Evolutionary conservation across 2,113 vertebrate genomes (phyloP), one percentile per base, ranked within the genome.

Genomic region (Sula dactylatra): DNA sequence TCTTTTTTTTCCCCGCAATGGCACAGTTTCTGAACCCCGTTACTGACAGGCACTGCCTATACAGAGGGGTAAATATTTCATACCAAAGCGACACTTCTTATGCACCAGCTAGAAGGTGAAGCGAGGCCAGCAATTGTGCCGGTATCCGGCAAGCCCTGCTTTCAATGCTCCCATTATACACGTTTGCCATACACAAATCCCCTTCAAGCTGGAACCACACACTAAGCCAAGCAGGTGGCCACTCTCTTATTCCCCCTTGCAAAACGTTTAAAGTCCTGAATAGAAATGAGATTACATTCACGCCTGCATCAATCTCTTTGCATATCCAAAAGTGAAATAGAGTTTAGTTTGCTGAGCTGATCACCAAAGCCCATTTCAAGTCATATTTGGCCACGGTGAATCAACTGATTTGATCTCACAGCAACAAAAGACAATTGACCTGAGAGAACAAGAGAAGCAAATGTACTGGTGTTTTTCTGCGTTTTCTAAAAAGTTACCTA

Each of bases 1-100:
- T 38, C 27, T 9, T 26, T 9, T 16, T 18, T 4, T 7, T 9
- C 3, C 16, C 6, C 2, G n/a, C 8, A 11, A 1, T 0, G 3
- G 21, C 6, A 11, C 9, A 16, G 19, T 17, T 79, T 66, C 59
- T 49, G 29, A 59, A 9, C 29, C 10, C 27, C 1, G 0, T 42
- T 34, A 31, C 32, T 19, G 65, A 26, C 70, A 62, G 69, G 52
- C 29, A 2, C 11, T 69, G 66, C 47, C 58, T 21, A 7, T 27
- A 69, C 14, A 70, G 42, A 52, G n/a, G 38, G 25, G 20, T n/a
- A 27, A 13, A 27, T 21, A 42, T 55, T 64, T 69, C 26, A 21
- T 5, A 21, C 2, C 50, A 47, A 64, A 82, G 77, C 36, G 59
- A 49, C 49, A 3, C 32, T 77, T n/a, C 54, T 62, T 14, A 5